phyloP scores from a whole-genome alignment of 2,888 invertebrate species.

The Ormyrus nitidulus region DNA sequence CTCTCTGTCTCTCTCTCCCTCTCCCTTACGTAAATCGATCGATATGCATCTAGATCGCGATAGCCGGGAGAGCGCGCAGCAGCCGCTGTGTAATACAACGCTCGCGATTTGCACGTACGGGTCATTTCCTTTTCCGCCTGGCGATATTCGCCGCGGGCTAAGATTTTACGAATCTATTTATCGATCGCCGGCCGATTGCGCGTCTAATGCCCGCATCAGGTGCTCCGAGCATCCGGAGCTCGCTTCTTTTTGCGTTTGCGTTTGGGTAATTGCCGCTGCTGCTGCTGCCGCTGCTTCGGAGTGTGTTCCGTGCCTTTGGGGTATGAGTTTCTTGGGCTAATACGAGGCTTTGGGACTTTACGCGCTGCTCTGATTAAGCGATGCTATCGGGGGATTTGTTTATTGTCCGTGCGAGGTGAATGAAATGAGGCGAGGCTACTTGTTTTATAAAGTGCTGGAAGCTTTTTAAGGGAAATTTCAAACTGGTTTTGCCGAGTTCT shows the following conservation, averaged over 20 bases:
- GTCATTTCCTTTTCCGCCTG: slow-evolving; percentile 53
- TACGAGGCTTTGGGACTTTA: too few species aligned
- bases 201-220: slow-evolving; percentile 9
- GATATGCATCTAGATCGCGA: slow-evolving; percentile 52
- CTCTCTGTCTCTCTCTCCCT: not conserved
- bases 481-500: too few species aligned
- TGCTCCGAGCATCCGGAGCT: not conserved
- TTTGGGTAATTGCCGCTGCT: too few species aligned
- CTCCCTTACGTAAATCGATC: slow-evolving; percentile 57
- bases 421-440: too few species aligned
- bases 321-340: not conserved
- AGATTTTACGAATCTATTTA: too few species aligned
- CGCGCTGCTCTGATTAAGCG: too few species aligned
- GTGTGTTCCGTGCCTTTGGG: not conserved
- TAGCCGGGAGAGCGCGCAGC: not conserved
- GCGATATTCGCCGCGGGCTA: not conserved
- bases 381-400: too few species aligned
- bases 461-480: too few species aligned
- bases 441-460: too few species aligned
- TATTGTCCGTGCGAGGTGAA: too few species aligned
- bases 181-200: not conserved
- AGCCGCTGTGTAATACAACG: slow-evolving; percentile 1
- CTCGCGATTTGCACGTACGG: slow-evolving; percentile 53
- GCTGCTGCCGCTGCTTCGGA: slow-evolving; percentile 9
- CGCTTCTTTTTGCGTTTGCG: too few species aligned